These are phyloP conservation scores for Menura novaehollandiae DNA, from an alignment of 2,113 vertebrate genomes.

Conservation along the genomic window DNA sequence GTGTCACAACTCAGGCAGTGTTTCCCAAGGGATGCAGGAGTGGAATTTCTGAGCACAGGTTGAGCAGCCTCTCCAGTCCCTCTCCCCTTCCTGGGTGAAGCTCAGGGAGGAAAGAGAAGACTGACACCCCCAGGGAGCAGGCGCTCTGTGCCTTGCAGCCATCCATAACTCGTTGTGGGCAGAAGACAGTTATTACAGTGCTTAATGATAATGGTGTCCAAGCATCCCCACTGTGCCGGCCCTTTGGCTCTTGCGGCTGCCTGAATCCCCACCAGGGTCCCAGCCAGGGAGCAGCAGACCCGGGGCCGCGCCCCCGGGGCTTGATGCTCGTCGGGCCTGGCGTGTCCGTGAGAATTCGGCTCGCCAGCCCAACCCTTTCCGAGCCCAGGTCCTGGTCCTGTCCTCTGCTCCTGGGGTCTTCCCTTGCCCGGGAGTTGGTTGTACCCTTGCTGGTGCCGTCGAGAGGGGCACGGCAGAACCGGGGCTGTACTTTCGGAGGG, in stretches of 20 bases:
- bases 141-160: not conserved
- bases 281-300: accelerated
- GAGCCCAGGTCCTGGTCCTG: too few relatives aligned
- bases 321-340: accelerated
- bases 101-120: not conserved
- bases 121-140: not conserved
- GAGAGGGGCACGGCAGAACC: not conserved
- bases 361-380: accelerated
- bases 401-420: not conserved
- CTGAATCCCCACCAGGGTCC: accelerated
- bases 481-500: not conserved
- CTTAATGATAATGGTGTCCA: not conserved
- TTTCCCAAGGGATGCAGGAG: not conserved
- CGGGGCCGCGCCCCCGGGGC: accelerated
- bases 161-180: accelerated
- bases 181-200: not conserved
- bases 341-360: accelerated
- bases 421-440: not conserved
- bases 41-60: not conserved
- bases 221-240: accelerated
- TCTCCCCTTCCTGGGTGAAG: not conserved
- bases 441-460: not conserved
- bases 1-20: not conserved
- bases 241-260: accelerated
- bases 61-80: not conserved